Evolutionary conservation across 2,113 vertebrate species (phyloP), one percentile per base, ranked within the genome.

Genomic region (Ictalurus furcatus): DNA sequence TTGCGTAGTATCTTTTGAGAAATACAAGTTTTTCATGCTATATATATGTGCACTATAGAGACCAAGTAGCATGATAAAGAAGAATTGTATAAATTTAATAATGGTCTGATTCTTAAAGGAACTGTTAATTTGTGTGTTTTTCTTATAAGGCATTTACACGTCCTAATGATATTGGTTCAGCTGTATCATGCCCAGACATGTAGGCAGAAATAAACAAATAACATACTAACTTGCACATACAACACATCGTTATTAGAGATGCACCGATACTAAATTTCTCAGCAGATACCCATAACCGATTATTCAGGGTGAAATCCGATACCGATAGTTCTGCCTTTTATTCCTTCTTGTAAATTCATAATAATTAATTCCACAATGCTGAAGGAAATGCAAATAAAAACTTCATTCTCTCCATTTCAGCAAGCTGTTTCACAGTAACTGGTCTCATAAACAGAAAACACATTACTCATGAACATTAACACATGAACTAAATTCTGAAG

Each of bases 181-280:
- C 48, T 12, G 83, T 69, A 56, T 56, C 67, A 86, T 86, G 84
- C n/a, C 84, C 30, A 58, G 30, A 40, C 52, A 34, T 74, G n/a
- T 58, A 74, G 9, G 34, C 63, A 56, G 34, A 73, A 61, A 61
- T 83, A 37, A 23, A 37, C 4, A 3, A 56, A 80, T 28, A 44
- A 82, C 30, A 59, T 58, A 23, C 8, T 59, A 83, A 34, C 19
- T 59, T 59, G 19, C 84, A 54, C 44, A 54, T 30, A 23, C 17
- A 54, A 23, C 80, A 81, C 52, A 59, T 61, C 44, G 5, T 40
- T 5, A 48, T 48, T 48, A 48, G 44, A 48, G 44, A 48, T 48
- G 44, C 44, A 48, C 44, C 44, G 4, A 48, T 48, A 7, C 44
- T 6, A 48, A 48, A 48, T 48, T 48, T 44, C 40, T 44, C 40